Conservation (phyloP, 92 coral and sea anemone species). For the Actinostola sp. region DNA sequence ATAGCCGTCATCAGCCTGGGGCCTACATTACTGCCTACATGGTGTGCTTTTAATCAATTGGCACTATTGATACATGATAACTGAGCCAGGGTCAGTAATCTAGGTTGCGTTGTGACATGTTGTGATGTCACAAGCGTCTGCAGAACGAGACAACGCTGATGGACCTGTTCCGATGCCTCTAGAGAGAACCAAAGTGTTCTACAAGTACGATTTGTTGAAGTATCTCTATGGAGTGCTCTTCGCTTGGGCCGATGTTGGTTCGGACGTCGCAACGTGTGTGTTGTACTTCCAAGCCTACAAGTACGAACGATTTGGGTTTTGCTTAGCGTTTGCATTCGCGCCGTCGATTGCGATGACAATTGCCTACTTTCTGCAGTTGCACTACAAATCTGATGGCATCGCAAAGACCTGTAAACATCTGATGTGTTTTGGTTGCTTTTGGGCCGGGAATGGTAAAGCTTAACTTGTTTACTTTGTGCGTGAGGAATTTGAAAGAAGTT, state of each 20-base stretch:
- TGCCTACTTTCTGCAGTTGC: constrained; percentile 52
- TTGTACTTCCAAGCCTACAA: constrained; percentile 44
- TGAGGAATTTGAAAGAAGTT: constrained; percentile 58
- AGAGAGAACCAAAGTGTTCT: constrained; percentile 35
- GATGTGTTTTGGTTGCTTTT: constrained; percentile 43
- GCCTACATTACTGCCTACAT: too few relatives aligned
- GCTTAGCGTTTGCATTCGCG: constrained; percentile 59
- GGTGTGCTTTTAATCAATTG: too few relatives aligned
- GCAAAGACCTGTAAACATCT: constrained; percentile 4
- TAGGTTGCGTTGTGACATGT: too few relatives aligned
- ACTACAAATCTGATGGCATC: constrained; percentile 7
- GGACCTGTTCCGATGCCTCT: constrained; percentile 13
- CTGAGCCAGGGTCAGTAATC: too few relatives aligned
- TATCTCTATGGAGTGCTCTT: constrained; percentile 55
- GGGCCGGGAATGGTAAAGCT: constrained; percentile 69
- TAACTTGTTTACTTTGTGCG: constrained; percentile 58
- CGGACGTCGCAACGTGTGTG: constrained; percentile 64
- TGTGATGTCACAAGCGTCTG: background rate
- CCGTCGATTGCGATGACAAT: constrained; percentile 57
- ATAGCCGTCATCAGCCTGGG: too few relatives aligned
- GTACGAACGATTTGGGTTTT: constrained; percentile 57
- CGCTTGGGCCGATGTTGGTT: constrained; percentile 61
- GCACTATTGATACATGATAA: too few relatives aligned
- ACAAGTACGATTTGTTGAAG: constrained; percentile 46
- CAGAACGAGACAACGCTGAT: background rate